phyloP scores from a whole-genome alignment of 2,888 invertebrate genomes.

The Acanthosepion pharaonis region DNA sequence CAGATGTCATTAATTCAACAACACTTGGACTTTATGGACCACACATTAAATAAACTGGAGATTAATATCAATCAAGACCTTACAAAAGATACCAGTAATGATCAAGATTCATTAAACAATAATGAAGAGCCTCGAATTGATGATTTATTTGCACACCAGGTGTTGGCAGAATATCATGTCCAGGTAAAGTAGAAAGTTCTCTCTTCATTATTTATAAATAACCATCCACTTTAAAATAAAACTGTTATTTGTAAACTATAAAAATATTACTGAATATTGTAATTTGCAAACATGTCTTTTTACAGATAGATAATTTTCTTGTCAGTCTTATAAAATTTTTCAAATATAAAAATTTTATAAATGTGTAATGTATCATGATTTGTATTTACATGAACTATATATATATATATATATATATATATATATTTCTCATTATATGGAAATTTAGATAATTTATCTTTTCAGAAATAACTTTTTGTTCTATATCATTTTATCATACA shows the following conservation, averaged over 20 bases:
- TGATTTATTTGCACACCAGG: conserved; percentile 50
- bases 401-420: background rate
- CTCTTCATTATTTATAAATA: background rate
- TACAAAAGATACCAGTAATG: conserved; percentile 6
- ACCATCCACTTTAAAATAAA: background rate
- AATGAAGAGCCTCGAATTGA: conserved; percentile 48
- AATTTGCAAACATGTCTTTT: no score
- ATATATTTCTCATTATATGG: background rate
- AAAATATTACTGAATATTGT: background rate
- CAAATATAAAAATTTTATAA: background rate
- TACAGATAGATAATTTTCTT: no score
- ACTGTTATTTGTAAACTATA: background rate
- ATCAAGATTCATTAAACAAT: conserved; percentile 53
- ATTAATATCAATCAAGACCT: conserved; percentile 53
- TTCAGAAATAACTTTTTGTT: background rate
- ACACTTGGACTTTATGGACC: conserved; percentile 68
- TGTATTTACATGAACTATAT: background rate
- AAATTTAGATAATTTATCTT: background rate
- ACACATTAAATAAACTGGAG: conserved; percentile 63
- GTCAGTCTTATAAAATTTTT: no score
- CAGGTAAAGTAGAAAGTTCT: conserved; percentile 55
- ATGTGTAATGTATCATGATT: background rate
- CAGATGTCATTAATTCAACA: conserved; percentile 62
- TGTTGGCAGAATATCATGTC: conserved; percentile 55
- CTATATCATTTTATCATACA: background rate